phyloP scores from a whole-genome alignment of 92 coral and sea anemone species.

The Hydrozoanthus gracilis region DNA sequence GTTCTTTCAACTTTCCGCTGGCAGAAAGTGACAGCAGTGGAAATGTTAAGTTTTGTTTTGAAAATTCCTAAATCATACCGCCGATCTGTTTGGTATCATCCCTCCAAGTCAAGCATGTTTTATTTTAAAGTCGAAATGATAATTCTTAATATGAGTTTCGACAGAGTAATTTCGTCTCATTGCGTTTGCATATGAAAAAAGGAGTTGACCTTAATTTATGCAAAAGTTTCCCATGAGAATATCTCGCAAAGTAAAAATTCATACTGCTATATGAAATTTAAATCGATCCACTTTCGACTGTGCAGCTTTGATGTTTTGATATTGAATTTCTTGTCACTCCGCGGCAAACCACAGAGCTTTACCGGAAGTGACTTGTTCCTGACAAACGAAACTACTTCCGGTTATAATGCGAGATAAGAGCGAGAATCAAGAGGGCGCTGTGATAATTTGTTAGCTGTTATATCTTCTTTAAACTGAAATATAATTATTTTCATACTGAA shows the following conservation, averaged over 20 bases:
- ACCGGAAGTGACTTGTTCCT: slow-evolving; percentile 39
- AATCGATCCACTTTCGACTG: slow-evolving; percentile 11
- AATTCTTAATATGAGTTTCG: neutral
- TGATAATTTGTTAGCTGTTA: neutral
- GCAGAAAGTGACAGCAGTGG: neutral
- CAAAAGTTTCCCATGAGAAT: slow-evolving; percentile 45
- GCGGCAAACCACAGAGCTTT: slow-evolving; percentile 30
- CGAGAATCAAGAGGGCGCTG: neutral
- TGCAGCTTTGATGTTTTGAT: slow-evolving; percentile 25
- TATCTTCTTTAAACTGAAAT: neutral
- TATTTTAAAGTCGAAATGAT: neutral
- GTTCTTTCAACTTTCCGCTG: slow-evolving; percentile 19
- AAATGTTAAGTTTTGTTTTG: neutral
- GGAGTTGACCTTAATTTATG: slow-evolving; percentile 19
- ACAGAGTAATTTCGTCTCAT: slow-evolving; percentile 13
- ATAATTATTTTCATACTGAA: too few species aligned
- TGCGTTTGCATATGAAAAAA: slow-evolving; percentile 44
- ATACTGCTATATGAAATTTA: neutral
- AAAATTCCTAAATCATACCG: neutral
- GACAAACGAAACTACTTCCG: slow-evolving; percentile 37
- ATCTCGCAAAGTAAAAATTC: slow-evolving; percentile 1
- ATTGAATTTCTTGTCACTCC: slow-evolving; percentile 34
- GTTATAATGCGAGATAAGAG: neutral
- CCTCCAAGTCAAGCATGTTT: slow-evolving; percentile 1
- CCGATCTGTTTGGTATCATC: neutral